phyloP scores from a whole-genome alignment of 2,113 vertebrate species.

The Microtus richardsoni region DNA sequence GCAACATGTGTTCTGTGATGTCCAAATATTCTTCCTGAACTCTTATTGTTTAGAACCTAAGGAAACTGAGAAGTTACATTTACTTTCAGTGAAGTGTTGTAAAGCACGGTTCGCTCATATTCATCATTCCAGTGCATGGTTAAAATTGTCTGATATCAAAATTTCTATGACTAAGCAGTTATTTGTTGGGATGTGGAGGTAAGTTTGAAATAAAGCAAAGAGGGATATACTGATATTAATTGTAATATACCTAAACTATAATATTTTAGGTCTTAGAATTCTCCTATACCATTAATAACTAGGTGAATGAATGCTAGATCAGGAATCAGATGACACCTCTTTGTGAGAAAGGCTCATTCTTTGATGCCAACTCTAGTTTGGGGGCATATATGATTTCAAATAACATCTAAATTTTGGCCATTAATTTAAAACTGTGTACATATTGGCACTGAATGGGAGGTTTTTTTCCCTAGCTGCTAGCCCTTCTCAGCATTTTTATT shows the following conservation, averaged over 20 bases:
- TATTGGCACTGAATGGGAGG: background rate
- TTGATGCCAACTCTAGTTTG: background rate
- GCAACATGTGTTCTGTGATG: background rate
- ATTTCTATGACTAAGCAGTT: background rate
- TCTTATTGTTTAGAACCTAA: background rate
- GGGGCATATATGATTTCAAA: background rate
- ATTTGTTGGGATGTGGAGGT: background rate
- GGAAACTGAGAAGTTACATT: background rate
- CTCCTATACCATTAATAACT: slow-evolving; percentile 7
- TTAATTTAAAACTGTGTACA: background rate
- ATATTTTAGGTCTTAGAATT: slow-evolving; percentile 25
- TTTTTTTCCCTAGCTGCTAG: background rate
- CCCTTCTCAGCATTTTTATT: slow-evolving; percentile 8
- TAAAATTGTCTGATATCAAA: background rate
- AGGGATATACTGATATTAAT: background rate
- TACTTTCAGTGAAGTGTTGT: background rate
- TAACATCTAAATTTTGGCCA: background rate
- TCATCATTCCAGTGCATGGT: background rate
- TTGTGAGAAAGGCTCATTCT: background rate
- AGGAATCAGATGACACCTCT: background rate
- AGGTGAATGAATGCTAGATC: background rate
- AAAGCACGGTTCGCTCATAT: background rate
- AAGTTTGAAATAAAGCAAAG: slow-evolving; percentile 35
- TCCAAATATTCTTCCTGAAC: background rate
- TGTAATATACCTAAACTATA: background rate